Evolutionary conservation across 2,113 vertebrate genomes (phyloP).

Genomic region (Bagarius yarrelli): DNA sequence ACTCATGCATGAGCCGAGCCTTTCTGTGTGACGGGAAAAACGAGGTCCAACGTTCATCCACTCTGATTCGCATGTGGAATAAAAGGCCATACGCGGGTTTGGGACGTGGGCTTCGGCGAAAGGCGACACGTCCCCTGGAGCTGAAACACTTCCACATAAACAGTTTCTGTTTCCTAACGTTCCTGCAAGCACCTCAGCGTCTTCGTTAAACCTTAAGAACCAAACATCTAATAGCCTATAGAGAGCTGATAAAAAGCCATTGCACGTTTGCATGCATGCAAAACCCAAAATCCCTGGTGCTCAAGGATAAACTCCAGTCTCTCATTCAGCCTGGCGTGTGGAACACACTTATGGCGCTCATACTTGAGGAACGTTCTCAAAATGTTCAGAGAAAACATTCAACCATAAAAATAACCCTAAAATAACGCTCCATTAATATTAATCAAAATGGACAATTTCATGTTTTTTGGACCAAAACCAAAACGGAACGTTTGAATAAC

Average conservation of each 20-base stretch:
- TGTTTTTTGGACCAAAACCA: no score
- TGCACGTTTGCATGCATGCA: background rate
- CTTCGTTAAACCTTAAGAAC: background rate
- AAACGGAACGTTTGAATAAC: no score
- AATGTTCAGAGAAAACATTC: no score
- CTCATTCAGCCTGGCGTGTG: background rate
- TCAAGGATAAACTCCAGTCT: background rate
- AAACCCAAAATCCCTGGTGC: background rate
- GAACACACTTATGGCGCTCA: no score
- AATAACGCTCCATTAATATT: no score
- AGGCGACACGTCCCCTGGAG: background rate
- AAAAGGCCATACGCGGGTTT: background rate
- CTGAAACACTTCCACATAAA: background rate
- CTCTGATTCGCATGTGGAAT: slow-evolving; percentile 5
- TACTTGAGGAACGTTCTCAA: no score
- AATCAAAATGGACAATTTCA: no score
- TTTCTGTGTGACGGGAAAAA: slow-evolving; percentile 3
- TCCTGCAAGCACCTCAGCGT: background rate
- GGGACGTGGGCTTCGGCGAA: background rate
- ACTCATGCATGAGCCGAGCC: slow-evolving; percentile 25
- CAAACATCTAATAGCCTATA: background rate
- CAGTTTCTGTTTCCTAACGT: background rate
- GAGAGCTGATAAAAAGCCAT: background rate
- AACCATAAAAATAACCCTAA: no score
- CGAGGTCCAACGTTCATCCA: slow-evolving; percentile 16